Base-by-base conservation (phyloP, 2,113 vertebrate species). In the Notarius lentiginosus region DNA sequence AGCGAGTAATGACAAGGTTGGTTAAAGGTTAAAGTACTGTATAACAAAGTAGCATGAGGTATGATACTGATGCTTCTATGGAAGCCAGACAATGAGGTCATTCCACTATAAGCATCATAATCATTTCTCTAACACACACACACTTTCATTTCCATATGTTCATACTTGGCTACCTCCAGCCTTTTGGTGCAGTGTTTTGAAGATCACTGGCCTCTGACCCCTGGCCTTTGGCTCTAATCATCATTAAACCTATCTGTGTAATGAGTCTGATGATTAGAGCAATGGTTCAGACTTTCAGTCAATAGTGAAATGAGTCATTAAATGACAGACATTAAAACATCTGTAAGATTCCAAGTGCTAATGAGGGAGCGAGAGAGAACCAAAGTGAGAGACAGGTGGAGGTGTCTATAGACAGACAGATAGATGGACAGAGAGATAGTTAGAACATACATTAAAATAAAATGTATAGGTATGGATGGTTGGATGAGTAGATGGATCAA, bases 51-150 rank as follows among this genome's bases (percentile, higher is more conserved):
- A 18, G 61, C 79, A 34, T 20, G 20, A 65, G 27, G 41, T 51
- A 17, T 14, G 30, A 20, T 81, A 56, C 24, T 77, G 79, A 85
- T 47, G 63, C 77, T 15, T 73, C 34, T 34, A 17, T 7, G 70
- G 17, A 82, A 88, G 55, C 83, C 22, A 9, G 51, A 61, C 55
- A 12, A 66, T 85, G 70, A 88, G 84, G 63, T 41, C 87, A 80
- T 12, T 10, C 41, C 77, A 76, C 76, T 24, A 77, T 58, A 58
- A 87, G 47, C 1, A 82, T 60, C 66, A 30, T 53, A 34, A 20
- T 60, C 8, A 34, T 83, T 63, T 79, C 68, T 72, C 0, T 18
- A 41, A 75, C 15, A 70, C 79, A 81, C 85, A 22, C 47, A 51
- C 73, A 24, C 27, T n/a, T 77, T 56, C 27, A 56, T 58, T 79